Evolutionary conservation across 37 sponge, comb jelly and placozoan genomes (phyloP), one percentile per base, ranked within the genome.

Genomic region (Geodia barretti): DNA sequence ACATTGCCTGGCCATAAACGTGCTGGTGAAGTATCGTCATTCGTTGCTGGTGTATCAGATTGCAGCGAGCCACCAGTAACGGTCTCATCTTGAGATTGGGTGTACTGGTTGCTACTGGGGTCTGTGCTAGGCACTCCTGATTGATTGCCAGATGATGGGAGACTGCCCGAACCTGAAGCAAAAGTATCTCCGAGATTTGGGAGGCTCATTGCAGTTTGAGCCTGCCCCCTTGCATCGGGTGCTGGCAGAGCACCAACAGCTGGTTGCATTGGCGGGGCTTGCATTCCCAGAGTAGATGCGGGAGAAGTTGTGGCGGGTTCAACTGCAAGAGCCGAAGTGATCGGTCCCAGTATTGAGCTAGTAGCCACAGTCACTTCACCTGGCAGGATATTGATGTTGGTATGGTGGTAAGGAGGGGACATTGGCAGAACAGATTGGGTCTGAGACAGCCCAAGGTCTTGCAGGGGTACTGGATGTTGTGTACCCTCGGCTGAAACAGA

Each of bases 261-360:
- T 17, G 39, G 39, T 83, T 75, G 4, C 63, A 59, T 5, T 74
- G 75, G 37, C 47, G 17, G n/a, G n/a, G n/a, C n/a, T n/a, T n/a
- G n/a, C n/a, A n/a, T n/a, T n/a, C n/a, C n/a, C n/a, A n/a, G n/a
- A n/a, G n/a, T 19, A 58, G 60, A 58, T 11, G 19, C 19, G 60
- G 60, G 14, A 47, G 54, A 47, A 7, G 7, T 14, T 47, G 54
- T 7, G 54, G 11, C 14, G 54, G 54, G 14, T 47, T 7, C 11
- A 47, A 47, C 14, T 7, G 54, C 54, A 7, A 47, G 72, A 20
- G 58, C 70, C 39, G 81, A 34, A 20, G 81, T 61, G 29, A 81
- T 81, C 28, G 73, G 81, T 47, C 73, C 58, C 30, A 70, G 70
- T 9, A 72, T 37, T 3, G 81, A 62, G 70, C 70, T 54, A 4